These are phyloP conservation scores for Cygnus atratus DNA, from an alignment of 2,113 vertebrate genomes.

Conservation along the genomic window DNA sequence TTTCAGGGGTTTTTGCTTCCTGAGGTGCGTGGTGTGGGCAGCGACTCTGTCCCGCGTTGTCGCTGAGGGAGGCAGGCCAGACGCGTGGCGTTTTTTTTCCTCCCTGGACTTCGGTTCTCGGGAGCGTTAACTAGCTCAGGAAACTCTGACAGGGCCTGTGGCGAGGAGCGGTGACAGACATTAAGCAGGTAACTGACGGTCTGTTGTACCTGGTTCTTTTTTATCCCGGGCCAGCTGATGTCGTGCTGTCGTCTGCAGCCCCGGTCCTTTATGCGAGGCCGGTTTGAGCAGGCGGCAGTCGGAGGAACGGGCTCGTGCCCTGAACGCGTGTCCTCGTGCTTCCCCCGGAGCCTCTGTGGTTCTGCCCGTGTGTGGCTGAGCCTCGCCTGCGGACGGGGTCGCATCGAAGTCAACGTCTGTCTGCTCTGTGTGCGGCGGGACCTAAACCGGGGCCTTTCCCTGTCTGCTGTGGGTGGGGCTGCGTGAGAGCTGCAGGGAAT, in stretches of 20 bases:
- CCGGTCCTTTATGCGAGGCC: background rate
- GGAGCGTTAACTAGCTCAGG: background rate
- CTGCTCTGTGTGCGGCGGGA: background rate
- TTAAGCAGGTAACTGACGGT: background rate
- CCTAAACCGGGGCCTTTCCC: background rate
- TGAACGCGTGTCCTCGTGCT: background rate
- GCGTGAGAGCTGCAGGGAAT: background rate
- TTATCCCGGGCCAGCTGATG: background rate
- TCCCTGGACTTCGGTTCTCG: background rate
- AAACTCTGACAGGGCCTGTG: background rate
- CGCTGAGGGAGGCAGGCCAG: background rate
- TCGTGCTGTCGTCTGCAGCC: background rate
- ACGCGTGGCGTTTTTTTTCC: too few species aligned
- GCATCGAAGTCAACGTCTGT: background rate
- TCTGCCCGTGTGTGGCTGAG: rapidly evolving
- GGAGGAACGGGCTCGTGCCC: background rate
- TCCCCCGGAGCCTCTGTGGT: background rate
- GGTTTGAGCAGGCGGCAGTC: background rate
- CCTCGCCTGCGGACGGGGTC: background rate
- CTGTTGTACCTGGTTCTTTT: background rate
- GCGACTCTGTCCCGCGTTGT: rapidly evolving
- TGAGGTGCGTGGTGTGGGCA: rapidly evolving
- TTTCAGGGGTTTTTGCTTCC: too few species aligned
- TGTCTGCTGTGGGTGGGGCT: background rate
- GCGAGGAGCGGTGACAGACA: background rate